A percentile compares a stretch with the other conserved stretches of the same genome.
These are phyloP conservation scores for Onychostoma macrolepis DNA, from an alignment of 2,113 vertebrate species.

Conservation along the genomic window DNA sequence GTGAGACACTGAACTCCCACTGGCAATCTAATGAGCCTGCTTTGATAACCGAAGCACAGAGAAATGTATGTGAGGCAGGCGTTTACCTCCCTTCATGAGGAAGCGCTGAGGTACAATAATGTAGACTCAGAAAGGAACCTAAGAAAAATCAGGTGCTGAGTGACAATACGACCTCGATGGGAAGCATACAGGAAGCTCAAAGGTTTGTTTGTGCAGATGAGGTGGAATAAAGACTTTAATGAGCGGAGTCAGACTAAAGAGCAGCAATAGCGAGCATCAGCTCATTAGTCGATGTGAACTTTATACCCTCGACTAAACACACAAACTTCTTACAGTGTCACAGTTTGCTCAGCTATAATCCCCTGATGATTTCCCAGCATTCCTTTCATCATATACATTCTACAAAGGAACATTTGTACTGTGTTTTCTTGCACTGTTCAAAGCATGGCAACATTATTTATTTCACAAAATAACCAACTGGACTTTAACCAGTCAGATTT, in stretches of 20 bases:
- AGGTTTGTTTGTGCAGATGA: neutral
- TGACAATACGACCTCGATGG: neutral
- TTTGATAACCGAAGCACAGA: conserved; percentile 10
- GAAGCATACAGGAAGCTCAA: conserved; percentile 1
- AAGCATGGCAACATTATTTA: neutral
- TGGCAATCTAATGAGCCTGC: conserved; percentile 34
- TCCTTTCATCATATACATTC: conserved; percentile 16
- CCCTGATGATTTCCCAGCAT: neutral
- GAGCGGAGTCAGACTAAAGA: conserved; percentile 35
- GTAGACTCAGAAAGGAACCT: neutral
- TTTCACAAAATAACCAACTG: too few relatives aligned
- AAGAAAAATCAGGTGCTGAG: neutral
- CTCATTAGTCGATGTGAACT: conserved; percentile 51
- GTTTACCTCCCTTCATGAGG: conserved; percentile 13
- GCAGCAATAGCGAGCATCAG: conserved; percentile 17
- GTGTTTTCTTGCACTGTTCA: neutral
- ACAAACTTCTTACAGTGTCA: neutral
- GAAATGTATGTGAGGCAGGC: neutral
- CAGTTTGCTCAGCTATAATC: conserved; percentile 4
- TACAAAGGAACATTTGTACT: neutral
- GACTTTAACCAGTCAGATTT: too few relatives aligned
- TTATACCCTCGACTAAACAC: conserved; percentile 12
- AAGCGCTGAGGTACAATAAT: neutral
- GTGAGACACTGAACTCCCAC: neutral
- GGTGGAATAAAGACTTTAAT: conserved; percentile 39